Percentiles rank a stretch among this genome's conserved stretches.
Evolutionary conservation across 2,797 vertebrate species (phyloP).

Genomic region (Takifugu rubripes): DNA sequence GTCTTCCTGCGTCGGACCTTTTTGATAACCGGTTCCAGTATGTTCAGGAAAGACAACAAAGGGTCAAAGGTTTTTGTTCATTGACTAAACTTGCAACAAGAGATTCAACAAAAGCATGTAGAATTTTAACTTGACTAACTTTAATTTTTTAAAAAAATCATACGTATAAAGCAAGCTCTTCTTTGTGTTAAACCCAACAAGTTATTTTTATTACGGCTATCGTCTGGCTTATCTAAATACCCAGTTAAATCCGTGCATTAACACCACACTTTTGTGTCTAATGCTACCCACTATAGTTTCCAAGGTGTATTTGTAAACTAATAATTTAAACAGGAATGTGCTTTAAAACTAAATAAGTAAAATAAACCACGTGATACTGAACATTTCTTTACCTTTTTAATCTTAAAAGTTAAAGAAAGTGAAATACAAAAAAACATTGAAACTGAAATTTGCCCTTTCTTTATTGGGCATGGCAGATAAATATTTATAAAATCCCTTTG

Average conservation of each 20-base stretch:
- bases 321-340: no score
- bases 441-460: no score
- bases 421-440: no score
- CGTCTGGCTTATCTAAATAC: not conserved
- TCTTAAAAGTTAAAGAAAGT: no score
- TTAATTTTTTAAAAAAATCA: not conserved
- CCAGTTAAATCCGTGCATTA: not conserved
- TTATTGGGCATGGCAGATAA: no score
- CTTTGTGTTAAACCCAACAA: not conserved
- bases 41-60: slow-evolving; percentile 14
- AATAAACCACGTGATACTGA: no score
- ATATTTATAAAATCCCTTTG: no score
- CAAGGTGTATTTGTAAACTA: no score
- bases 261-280: not conserved
- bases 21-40: slow-evolving; percentile 44
- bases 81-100: not conserved
- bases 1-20: slow-evolving; percentile 28
- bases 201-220: not conserved
- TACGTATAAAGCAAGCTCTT: not conserved
- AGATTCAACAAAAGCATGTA: not conserved
- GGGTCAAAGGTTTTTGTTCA: slow-evolving; percentile 41
- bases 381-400: no score
- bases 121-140: not conserved
- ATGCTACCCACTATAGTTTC: no score
- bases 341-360: no score